Evolutionary conservation across 2,888 invertebrate species (phyloP).

Genomic region (Luperina nickerlii): DNA sequence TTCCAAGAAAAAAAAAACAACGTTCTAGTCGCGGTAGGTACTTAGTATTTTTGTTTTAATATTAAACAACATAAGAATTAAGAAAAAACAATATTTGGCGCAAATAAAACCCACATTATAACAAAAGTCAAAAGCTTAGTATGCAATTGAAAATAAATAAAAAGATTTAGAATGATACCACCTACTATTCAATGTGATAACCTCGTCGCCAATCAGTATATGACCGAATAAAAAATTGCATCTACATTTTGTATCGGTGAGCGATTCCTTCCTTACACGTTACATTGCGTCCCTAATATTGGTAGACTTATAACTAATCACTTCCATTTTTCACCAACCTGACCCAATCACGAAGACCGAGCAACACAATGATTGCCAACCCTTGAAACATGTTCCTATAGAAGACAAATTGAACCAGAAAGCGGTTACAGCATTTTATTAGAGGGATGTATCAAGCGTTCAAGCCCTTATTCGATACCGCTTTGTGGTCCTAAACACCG

Average conservation of each 20-base stretch:
- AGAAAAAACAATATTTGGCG: neutral
- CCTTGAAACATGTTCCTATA: constrained; percentile 34
- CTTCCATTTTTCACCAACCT: constrained; percentile 34
- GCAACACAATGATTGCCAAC: constrained; percentile 42
- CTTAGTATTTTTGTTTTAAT: neutral
- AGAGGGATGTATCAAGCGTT: constrained; percentile 57
- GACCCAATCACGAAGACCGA: constrained; percentile 28
- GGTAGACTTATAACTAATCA: constrained; percentile 29
- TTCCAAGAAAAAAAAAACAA: neutral
- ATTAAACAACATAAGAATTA: neutral
- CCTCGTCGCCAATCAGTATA: neutral
- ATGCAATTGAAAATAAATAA: neutral
- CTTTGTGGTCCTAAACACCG: constrained; percentile 43
- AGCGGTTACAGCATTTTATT: constrained; percentile 62
- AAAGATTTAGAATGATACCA: neutral
- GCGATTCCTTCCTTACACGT: constrained; percentile 6
- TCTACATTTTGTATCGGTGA: constrained; percentile 18
- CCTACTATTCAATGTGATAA: no score
- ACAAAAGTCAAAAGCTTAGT: neutral
- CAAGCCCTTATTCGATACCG: constrained; percentile 32
- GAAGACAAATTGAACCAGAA: constrained; percentile 60
- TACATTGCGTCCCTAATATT: neutral
- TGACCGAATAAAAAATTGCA: neutral
- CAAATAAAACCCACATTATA: neutral
- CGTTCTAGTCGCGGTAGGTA: neutral